Percentiles rank a stretch among this genome's conserved stretches.
Evolutionary conservation across 2,888 invertebrate species (phyloP).

Genomic region (Kryphioiulus occultus): DNA sequence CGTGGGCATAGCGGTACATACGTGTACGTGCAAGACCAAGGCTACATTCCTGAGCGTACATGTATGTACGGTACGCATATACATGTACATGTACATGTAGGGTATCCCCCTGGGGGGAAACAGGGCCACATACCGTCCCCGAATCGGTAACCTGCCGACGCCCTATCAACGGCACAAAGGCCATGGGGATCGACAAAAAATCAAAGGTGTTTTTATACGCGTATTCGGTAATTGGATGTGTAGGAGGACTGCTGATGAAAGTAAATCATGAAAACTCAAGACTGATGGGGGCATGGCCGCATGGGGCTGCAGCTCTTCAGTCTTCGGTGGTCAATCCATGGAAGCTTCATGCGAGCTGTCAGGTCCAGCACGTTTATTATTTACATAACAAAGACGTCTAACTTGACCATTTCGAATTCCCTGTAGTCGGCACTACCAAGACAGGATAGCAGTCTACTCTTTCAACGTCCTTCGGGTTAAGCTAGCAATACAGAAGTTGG

Average conservation of each 20-base stretch:
- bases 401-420: too few species aligned
- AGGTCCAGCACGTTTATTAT: neutral
- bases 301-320: too few species aligned
- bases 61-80: neutral
- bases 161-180: slow-evolving; percentile 26
- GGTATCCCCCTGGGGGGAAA: neutral
- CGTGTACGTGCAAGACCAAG: neutral
- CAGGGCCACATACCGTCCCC: slow-evolving; percentile 26
- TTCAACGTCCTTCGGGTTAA: too few species aligned
- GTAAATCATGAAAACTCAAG: neutral
- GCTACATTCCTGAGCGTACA: neutral
- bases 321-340: neutral
- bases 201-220: neutral
- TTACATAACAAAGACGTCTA: too few species aligned
- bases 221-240: neutral
- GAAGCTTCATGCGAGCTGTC: neutral
- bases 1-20: neutral
- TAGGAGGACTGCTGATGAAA: neutral
- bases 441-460: too few species aligned
- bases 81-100: too few species aligned
- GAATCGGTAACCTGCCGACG: neutral
- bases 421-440: too few species aligned
- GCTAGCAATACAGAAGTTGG: too few species aligned
- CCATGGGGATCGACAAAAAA: slow-evolving; percentile 3
- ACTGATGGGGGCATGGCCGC: neutral